Percentiles rank a stretch among this genome's conserved stretches.
phyloP scores from a whole-genome alignment of 2,113 vertebrate genomes.

The Nipponia nippon region DNA sequence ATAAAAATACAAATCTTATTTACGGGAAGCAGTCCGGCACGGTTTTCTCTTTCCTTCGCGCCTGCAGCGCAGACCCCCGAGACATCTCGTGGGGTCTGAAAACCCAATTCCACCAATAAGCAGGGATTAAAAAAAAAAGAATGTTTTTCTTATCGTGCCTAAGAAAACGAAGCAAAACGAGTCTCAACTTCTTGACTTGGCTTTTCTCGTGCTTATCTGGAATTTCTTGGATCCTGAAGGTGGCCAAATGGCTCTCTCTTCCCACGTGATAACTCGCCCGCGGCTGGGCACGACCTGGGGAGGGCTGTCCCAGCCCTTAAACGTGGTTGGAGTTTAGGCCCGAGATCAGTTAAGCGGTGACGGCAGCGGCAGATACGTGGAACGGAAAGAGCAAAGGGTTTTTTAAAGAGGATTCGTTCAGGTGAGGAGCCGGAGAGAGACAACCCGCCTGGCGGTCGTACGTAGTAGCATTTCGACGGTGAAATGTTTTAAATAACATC shows the following conservation, averaged over 20 bases:
- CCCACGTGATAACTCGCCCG: accelerated
- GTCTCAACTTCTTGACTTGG: accelerated
- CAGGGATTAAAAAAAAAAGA: neutral
- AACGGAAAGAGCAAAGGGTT: neutral
- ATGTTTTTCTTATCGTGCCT: accelerated
- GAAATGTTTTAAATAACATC: accelerated
- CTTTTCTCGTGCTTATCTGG: neutral
- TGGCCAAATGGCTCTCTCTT: accelerated
- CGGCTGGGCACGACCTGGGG: accelerated
- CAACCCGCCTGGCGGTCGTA: no score
- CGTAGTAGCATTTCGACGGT: accelerated
- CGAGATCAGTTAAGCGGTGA: neutral
- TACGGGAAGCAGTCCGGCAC: accelerated
- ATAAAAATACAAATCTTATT: neutral
- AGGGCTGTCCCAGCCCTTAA: neutral
- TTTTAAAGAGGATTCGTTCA: neutral
- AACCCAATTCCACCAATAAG: accelerated
- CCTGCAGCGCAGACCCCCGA: neutral
- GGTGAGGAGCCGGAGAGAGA: neutral
- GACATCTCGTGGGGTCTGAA: accelerated
- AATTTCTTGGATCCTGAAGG: no score
- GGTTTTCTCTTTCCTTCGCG: neutral
- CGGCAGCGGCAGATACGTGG: accelerated
- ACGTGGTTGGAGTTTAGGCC: neutral
- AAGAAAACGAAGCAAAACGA: neutral